Evolutionary conservation across 2,888 invertebrate genomes (phyloP).

Genomic region (Brachynemurus nebulosus): DNA sequence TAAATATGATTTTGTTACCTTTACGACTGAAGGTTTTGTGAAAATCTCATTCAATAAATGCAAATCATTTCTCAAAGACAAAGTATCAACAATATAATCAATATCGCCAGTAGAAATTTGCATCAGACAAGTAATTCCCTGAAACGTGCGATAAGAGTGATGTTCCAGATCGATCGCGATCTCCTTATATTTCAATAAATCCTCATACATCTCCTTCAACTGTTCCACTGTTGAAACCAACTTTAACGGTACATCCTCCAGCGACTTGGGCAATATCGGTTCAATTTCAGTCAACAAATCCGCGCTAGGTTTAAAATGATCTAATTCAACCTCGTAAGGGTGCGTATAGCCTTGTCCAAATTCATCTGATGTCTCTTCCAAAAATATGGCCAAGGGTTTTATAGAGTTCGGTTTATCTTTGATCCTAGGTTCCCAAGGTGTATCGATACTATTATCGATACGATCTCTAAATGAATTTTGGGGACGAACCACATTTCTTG

Average conservation of each 20-base stretch:
- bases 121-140: slow-evolving; percentile 90
- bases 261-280: slow-evolving; percentile 33
- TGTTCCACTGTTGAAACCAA: slow-evolving; percentile 51
- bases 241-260: slow-evolving; percentile 51
- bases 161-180: slow-evolving; percentile 89
- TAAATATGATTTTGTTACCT: slow-evolving; percentile 58
- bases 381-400: slow-evolving; percentile 60
- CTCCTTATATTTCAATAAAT: slow-evolving; percentile 51
- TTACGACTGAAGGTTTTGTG: slow-evolving; percentile 76
- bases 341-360: slow-evolving; percentile 49
- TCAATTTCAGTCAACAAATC: slow-evolving; percentile 35
- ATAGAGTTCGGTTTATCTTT: slow-evolving; percentile 78
- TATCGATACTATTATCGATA: slow-evolving; percentile 61
- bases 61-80: slow-evolving; percentile 69
- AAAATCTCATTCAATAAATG: slow-evolving; percentile 76
- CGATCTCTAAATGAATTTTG: slow-evolving; percentile 74
- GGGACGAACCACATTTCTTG: slow-evolving; percentile 62
- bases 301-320: slow-evolving; percentile 47
- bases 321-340: slow-evolving; percentile 78
- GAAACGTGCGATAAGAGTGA: slow-evolving; percentile 82
- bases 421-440: slow-evolving; percentile 71
- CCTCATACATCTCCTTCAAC: slow-evolving; percentile 48
- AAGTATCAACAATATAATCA: slow-evolving; percentile 84
- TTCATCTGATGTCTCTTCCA: slow-evolving; percentile 51
- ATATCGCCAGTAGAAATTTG: slow-evolving; percentile 73